These are phyloP conservation scores for Agonum fuliginosum DNA, from an alignment of 2,888 invertebrate genomes.

Conservation along the genomic window DNA sequence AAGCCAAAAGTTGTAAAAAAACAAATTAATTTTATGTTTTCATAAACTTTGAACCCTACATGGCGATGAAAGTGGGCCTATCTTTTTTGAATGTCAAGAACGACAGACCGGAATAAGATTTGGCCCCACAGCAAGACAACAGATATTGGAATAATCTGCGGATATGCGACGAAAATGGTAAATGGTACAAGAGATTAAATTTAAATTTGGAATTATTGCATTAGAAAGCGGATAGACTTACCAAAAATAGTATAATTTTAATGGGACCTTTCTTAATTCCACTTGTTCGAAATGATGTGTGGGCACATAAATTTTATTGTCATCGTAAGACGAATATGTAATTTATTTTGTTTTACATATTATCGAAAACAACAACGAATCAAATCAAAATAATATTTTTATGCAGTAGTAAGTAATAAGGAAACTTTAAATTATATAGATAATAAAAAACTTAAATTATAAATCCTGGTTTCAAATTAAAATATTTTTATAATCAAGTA, in stretches of 20 bases:
- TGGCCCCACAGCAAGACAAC: background rate
- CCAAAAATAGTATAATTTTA: slow-evolving; percentile 5
- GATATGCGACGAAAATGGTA: slow-evolving; percentile 31
- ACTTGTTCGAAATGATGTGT: background rate
- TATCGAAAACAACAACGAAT: background rate
- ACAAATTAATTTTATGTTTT: slow-evolving; percentile 34
- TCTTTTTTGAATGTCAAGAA: slow-evolving; percentile 23
- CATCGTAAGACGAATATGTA: background rate
- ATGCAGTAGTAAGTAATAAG: too few species aligned
- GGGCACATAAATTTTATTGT: background rate
- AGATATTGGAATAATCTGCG: slow-evolving; percentile 10
- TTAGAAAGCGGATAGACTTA: slow-evolving; percentile 5
- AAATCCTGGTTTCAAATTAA: too few species aligned
- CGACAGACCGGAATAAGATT: background rate
- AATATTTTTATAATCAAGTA: too few species aligned
- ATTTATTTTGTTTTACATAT: background rate
- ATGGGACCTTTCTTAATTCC: background rate
- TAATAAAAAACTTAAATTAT: too few species aligned
- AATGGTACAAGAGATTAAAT: slow-evolving; percentile 11
- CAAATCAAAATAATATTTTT: too few species aligned
- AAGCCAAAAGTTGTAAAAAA: slow-evolving; percentile 29
- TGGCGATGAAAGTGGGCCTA: slow-evolving; percentile 39
- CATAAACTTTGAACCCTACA: slow-evolving; percentile 25
- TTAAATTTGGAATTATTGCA: background rate
- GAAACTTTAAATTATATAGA: too few species aligned